Evolutionary conservation across 2,888 invertebrate genomes (phyloP).

Genomic region (Acrobasis repandana): DNA sequence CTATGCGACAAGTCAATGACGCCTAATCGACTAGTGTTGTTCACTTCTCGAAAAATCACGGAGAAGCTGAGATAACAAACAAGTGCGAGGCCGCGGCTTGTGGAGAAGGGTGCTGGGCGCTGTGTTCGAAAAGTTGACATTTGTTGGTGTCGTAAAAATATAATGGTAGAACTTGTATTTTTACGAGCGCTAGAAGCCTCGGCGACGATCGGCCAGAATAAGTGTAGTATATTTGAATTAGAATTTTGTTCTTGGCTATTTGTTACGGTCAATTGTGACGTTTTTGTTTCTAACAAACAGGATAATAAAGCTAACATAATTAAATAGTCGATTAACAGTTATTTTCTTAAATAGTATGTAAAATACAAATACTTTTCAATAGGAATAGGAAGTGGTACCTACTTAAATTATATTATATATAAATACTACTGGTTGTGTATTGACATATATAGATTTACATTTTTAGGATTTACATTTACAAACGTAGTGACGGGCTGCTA

Average conservation of each 20-base stretch:
- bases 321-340: no score
- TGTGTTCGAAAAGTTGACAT: conserved; percentile 73
- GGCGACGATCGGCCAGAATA: conserved; percentile 54
- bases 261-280: not conserved
- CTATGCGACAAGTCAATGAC: conserved; percentile 35
- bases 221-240: conserved; percentile 43
- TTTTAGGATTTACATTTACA: no score
- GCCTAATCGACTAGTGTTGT: conserved; percentile 41
- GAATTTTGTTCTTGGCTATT: conserved; percentile 25
- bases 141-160: conserved; percentile 77
- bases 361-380: no score
- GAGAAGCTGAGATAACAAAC: conserved; percentile 52
- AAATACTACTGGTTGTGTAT: no score
- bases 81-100: conserved; percentile 39
- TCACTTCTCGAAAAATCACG: conserved; percentile 44
- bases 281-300: not conserved
- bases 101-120: conserved; percentile 40
- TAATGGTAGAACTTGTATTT: conserved; percentile 76
- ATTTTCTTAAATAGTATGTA: no score
- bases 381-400: no score
- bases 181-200: conserved; percentile 66
- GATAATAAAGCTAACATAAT: no score
- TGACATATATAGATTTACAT: no score
- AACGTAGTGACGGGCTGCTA: no score
- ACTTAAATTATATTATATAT: no score